Percentiles rank a stretch among this genome's conserved stretches.
Conservation (phyloP, 2,797 vertebrate genomes). For the Gallinago nigripennis region DNA sequence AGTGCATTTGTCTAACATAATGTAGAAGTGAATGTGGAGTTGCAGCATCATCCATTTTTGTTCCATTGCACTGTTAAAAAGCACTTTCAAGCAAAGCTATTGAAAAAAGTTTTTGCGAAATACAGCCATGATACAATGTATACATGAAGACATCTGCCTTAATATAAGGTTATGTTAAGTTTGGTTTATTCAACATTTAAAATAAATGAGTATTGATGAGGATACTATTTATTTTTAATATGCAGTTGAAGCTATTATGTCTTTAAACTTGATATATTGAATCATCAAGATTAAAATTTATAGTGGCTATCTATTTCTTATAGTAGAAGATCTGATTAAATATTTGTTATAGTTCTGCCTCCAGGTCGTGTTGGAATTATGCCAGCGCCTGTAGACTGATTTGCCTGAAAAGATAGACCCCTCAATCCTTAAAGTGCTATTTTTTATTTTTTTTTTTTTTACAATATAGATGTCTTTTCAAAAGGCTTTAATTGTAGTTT, state of each 20-base stretch:
- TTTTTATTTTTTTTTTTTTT: neutral
- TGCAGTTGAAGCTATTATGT: neutral
- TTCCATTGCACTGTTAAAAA: neutral
- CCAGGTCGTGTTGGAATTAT: neutral
- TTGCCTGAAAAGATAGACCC: neutral
- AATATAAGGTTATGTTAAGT: neutral
- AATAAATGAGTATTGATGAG: neutral
- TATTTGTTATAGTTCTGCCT: neutral
- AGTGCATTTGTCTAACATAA: neutral
- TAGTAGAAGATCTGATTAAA: neutral
- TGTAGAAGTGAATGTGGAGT: neutral
- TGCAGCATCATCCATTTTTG: neutral
- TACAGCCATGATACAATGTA: neutral
- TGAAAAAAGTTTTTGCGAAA: neutral
- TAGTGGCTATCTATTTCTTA: neutral
- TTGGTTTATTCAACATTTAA: neutral
- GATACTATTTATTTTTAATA: neutral
- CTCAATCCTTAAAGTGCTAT: neutral
- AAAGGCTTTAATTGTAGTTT: neutral
- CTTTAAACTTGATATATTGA: neutral
- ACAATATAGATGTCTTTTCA: neutral
- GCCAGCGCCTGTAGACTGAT: neutral
- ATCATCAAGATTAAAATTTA: neutral
- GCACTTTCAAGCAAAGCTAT: neutral
- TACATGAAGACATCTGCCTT: neutral